Base-by-base conservation (phyloP, 2,113 vertebrate species). In the Phalacrocorax aristotelis region DNA sequence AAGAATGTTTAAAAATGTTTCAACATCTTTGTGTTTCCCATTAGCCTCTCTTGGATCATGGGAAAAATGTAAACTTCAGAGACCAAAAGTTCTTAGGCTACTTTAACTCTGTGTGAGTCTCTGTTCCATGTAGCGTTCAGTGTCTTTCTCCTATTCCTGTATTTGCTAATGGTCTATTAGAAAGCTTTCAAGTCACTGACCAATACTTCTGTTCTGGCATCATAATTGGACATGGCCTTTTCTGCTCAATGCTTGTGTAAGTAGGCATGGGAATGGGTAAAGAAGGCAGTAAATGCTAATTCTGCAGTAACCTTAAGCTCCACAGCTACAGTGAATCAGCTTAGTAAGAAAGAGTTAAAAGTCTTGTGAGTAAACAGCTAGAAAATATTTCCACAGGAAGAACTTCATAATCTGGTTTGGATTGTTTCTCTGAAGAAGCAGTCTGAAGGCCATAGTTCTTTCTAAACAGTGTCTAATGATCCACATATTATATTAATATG, bases 341-440 rank as follows among this genome's bases (percentile, higher is more conserved):
- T 79, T 9, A 52, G 13, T 40, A 46, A 36, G 64, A 83, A 91
- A 81, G 20, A 38, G 17, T 65, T 78, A 57, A 21, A 84, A 55
- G 42, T 77, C 68, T 91, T 20, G 2, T 65, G 40, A 91, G 42
- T 58, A 96, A 94, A 93, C 25, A 75, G 32, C 38, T 69, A 83
- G 62, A 38, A 95, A 96, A 87, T 83, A 38, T 89, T 96, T 95
- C 60, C 25, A 64, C 70, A 57, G 74, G 71, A 93, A 92, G 82
- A 89, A 5, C 42, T 51, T 51, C 76, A 34, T 81, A 29, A 92
- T 87, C 86, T 94, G 10, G 48, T 82, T 92, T 65, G 80, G 58
- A 81, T 51, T 90, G 19, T 87, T 95, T 93, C 89, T 82, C 64
- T 58, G 72, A 96, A 93, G 60, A 87, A 77, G 25, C 13, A 70